Conservation (phyloP, 2,113 vertebrate genomes). For the Dicaeum eximium region DNA sequence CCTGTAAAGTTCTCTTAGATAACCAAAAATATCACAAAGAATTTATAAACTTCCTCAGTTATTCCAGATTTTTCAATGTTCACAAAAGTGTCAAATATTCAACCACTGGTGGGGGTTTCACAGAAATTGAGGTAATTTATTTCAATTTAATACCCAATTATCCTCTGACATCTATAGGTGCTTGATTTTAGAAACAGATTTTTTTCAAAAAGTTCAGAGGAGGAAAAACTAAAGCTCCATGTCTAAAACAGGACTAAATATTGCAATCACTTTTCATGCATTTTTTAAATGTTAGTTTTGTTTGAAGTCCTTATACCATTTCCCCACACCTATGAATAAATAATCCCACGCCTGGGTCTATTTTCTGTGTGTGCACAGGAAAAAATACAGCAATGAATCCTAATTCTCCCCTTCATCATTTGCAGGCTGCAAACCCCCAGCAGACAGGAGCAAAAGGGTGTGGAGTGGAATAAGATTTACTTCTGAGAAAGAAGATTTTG, state of each 20-base stretch:
- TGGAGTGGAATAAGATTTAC: not conserved
- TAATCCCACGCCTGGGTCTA: slow-evolving; percentile 16
- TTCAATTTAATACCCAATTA: not conserved
- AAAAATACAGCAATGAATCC: slow-evolving; percentile 46
- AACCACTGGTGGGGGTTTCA: not conserved
- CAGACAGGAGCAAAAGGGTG: not conserved
- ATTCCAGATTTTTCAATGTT: not conserved
- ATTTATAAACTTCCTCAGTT: not conserved
- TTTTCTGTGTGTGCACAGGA: not conserved
- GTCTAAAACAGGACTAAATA: slow-evolving; percentile 58
- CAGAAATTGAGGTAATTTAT: not conserved
- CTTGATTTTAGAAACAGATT: not conserved
- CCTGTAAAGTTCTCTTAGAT: not conserved
- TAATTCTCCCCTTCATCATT: slow-evolving; percentile 4
- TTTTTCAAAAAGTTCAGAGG: not conserved
- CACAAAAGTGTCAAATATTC: not conserved
- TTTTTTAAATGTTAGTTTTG: slow-evolving; percentile 72
- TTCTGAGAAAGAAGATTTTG: not conserved
- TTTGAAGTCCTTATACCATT: slow-evolving; percentile 67
- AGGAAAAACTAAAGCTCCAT: not conserved
- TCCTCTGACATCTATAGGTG: not conserved
- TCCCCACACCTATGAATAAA: slow-evolving; percentile 68
- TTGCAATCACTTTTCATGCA: slow-evolving; percentile 63
- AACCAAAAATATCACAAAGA: not conserved
- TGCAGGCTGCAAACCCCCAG: slow-evolving; percentile 8